Conservation (phyloP, 2,113 vertebrate genomes). For the Corvus cornix region DNA sequence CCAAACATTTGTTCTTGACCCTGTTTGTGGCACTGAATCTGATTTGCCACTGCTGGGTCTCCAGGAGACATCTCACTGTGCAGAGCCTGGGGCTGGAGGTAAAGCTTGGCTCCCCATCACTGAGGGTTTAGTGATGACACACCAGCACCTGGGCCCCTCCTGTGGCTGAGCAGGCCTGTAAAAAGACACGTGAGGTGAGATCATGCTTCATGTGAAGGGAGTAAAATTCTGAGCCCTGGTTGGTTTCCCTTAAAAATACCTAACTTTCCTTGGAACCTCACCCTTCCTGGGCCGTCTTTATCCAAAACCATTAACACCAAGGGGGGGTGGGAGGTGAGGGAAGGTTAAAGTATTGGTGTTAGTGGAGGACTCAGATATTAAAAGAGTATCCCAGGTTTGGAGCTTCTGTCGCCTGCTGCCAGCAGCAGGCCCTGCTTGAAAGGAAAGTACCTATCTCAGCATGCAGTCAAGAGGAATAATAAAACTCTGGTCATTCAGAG, state of each 20-base stretch:
- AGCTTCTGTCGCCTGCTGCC: background rate
- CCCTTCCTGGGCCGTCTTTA: background rate
- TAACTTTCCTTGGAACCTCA: background rate
- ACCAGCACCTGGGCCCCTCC: background rate
- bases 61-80: background rate
- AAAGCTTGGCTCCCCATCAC: fast-evolving
- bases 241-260: background rate
- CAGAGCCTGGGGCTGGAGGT: background rate
- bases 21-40: background rate
- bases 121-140: background rate
- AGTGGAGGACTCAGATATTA: constrained; percentile 18
- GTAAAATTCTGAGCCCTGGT: background rate
- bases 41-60: background rate
- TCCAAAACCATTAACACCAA: background rate
- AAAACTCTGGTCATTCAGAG: constrained; percentile 26
- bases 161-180: background rate
- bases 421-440: constrained; percentile 26
- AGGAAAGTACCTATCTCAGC: constrained; percentile 53
- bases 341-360: background rate
- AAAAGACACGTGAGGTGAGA: background rate
- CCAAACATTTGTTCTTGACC: background rate
- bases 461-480: constrained; percentile 38
- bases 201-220: background rate
- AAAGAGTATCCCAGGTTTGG: background rate
- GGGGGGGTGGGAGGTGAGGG: no score